Evolutionary conservation across 2,113 vertebrate species (phyloP).

Genomic region (Climacteris rufus): DNA sequence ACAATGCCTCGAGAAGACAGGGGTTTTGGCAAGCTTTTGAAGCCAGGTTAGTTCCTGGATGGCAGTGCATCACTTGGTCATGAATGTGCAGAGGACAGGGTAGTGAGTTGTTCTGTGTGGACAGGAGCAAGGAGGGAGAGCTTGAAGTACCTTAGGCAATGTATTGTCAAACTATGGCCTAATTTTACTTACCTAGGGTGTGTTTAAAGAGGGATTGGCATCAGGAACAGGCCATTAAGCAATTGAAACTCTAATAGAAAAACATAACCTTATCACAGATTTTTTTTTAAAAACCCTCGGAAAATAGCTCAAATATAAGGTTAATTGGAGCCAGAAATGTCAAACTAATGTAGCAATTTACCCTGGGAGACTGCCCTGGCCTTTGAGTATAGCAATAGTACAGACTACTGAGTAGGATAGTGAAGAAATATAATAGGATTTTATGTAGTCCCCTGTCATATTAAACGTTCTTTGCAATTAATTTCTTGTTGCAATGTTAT

Average conservation of each 20-base stretch:
- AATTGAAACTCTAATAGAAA: constrained; percentile 62
- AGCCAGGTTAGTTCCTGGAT: not conserved
- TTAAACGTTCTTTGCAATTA: constrained; percentile 81
- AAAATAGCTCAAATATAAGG: constrained; percentile 85
- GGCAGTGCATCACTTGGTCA: not conserved
- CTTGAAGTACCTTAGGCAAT: not conserved
- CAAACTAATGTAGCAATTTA: constrained; percentile 86
- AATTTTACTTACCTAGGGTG: not conserved
- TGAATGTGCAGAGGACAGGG: not conserved
- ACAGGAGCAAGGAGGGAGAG: not conserved
- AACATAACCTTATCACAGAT: constrained; percentile 74
- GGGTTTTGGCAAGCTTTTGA: not conserved
- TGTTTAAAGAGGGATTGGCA: constrained; percentile 26
- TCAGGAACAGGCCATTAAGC: constrained; percentile 54
- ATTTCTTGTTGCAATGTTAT: constrained; percentile 80
- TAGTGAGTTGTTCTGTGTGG: not conserved
- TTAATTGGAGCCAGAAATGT: constrained; percentile 90
- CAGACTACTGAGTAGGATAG: constrained; percentile 69
- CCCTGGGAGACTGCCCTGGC: constrained; percentile 81
- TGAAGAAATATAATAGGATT: constrained; percentile 75
- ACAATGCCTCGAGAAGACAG: not conserved
- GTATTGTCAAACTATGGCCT: not conserved
- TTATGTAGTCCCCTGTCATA: constrained; percentile 82
- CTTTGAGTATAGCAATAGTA: constrained; percentile 77
- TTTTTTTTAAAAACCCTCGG: constrained; percentile 62